phyloP scores from a whole-genome alignment of 2,888 invertebrate genomes.

The Cephus nigrinus region DNA sequence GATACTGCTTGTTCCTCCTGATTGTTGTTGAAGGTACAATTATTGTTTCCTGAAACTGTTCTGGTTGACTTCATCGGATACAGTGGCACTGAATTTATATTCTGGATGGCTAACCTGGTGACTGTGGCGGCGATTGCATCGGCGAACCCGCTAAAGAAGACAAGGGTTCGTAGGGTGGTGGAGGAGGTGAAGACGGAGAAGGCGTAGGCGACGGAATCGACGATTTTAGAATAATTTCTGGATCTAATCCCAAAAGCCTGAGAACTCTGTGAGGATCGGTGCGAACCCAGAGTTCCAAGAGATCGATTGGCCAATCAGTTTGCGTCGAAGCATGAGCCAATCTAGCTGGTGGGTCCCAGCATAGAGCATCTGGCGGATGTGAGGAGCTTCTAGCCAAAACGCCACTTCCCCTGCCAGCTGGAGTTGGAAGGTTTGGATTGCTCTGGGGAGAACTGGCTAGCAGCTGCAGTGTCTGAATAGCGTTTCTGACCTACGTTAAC shows the following conservation, averaged over 20 bases:
- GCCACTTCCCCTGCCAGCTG: slow-evolving; percentile 61
- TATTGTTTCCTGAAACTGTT: slow-evolving; percentile 51
- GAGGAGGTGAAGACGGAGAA: slow-evolving; percentile 60
- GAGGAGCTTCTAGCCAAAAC: slow-evolving; percentile 82
- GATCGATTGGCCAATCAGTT: slow-evolving; percentile 73
- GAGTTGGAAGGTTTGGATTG: slow-evolving; percentile 80
- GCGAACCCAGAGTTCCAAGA: slow-evolving; percentile 75
- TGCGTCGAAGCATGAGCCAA: slow-evolving; percentile 69
- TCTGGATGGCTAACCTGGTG: slow-evolving; percentile 57
- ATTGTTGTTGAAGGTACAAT: slow-evolving; percentile 59
- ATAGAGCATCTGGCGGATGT: slow-evolving; percentile 87
- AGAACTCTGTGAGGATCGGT: slow-evolving; percentile 81
- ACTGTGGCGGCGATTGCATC: slow-evolving; percentile 68
- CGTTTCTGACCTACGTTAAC: slow-evolving; percentile 76
- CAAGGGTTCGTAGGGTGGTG: slow-evolving; percentile 68
- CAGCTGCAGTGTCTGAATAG: slow-evolving; percentile 86
- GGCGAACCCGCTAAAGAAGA: slow-evolving; percentile 65
- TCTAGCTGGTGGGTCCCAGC: slow-evolving; percentile 72
- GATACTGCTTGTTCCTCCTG: slow-evolving; percentile 38
- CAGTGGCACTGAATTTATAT: slow-evolving; percentile 1
- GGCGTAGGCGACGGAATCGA: slow-evolving; percentile 50
- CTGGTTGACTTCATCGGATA: background rate
- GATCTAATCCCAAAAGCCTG: slow-evolving; percentile 79
- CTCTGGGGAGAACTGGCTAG: slow-evolving; percentile 86
- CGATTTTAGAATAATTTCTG: slow-evolving; percentile 65